Evolutionary conservation across 2,888 invertebrate genomes (phyloP), one percentile per base, ranked within the genome.

Genomic region (Lobophora halterata): DNA sequence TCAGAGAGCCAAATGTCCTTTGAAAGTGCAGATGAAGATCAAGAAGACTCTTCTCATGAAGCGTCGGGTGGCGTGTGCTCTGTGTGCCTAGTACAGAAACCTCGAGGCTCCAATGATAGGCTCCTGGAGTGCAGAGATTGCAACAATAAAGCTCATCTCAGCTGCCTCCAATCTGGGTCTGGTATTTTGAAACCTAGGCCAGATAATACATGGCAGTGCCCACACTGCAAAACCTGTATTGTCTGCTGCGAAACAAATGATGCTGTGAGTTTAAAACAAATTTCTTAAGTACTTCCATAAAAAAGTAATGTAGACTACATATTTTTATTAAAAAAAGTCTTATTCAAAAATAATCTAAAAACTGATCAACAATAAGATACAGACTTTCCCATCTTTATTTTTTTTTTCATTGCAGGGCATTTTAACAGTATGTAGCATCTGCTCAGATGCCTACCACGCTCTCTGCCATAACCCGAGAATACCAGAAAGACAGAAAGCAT

Each of bases 141-240:
- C 55, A 92, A 90, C 38, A 92, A 92, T 51, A 91, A 93, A 89
- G 93, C 92, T 27, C 93, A 93, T 71, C 87, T 90, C 8, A 90
- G 89, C 46, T 94, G 93, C 59, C 87, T 93, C 24, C 92, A 91
- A 58, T 88, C 90, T 27, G 91, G 92, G 5, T 91, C 92, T 54
- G 90, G 92, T 56, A 88, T 92, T 69, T 71, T 91, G 25, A 90
- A 91, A 65, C 88, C 91, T 52, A 79, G 89, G 26, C 90, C 90
- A 20, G 91, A 91, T 52, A 91, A 90, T 52, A 91, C 91, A 14
- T 97, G 95, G 95, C 96, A 95, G 60, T 97, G 97, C 70, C 93
- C 94, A 31, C 93, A 95, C 65, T 97, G 97, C 64, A 97, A 96
- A 76, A 94, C 92, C 5, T 97, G 97, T 76, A 91, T 91, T 25